Conservation (phyloP, 2,888 invertebrate genomes). For the Dinocampus coccinellae region DNA sequence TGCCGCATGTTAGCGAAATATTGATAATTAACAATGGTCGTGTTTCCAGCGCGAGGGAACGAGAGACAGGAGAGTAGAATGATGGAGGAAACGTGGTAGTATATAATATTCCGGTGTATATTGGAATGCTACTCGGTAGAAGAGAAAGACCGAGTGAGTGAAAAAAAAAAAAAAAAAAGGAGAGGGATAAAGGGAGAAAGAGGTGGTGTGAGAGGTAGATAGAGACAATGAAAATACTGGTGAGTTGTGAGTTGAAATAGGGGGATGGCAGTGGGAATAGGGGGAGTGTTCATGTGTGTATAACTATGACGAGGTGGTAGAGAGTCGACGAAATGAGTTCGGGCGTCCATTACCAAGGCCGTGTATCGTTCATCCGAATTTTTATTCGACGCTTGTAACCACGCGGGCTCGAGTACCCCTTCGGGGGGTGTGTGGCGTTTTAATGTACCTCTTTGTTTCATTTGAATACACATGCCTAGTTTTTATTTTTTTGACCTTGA, state of each 20-base stretch:
- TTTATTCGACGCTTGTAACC: constrained; percentile 63
- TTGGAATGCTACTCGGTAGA: constrained; percentile 34
- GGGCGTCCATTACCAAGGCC: constrained; percentile 58
- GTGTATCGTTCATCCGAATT: constrained; percentile 59
- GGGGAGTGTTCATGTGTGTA: constrained; percentile 20
- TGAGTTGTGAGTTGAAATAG: constrained; percentile 18
- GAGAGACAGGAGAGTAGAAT: constrained; percentile 30
- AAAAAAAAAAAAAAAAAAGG: constrained; percentile 13
- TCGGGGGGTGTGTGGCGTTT: constrained; percentile 47
- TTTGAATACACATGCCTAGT: constrained; percentile 48
- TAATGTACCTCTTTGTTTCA: constrained; percentile 56
- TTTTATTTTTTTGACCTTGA: constrained; percentile 36
- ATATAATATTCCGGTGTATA: constrained; percentile 39
- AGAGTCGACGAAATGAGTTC: constrained; percentile 40
- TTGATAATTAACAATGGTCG: constrained; percentile 69
- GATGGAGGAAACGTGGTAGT: constrained; percentile 38
- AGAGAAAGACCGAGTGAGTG: constrained; percentile 14
- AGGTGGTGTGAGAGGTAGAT: no score
- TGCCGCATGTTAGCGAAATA: constrained; percentile 62
- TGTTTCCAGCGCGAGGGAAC: constrained; percentile 53
- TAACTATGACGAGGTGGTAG: constrained; percentile 24
- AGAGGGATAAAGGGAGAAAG: constrained; percentile 34
- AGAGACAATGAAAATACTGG: constrained; percentile 20
- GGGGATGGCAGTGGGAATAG: not conserved
- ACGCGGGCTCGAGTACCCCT: constrained; percentile 48